Evolutionary conservation across 2,888 invertebrate species (phyloP), one percentile per base, ranked within the genome.

Genomic region (Drosophila helvetica): DNA sequence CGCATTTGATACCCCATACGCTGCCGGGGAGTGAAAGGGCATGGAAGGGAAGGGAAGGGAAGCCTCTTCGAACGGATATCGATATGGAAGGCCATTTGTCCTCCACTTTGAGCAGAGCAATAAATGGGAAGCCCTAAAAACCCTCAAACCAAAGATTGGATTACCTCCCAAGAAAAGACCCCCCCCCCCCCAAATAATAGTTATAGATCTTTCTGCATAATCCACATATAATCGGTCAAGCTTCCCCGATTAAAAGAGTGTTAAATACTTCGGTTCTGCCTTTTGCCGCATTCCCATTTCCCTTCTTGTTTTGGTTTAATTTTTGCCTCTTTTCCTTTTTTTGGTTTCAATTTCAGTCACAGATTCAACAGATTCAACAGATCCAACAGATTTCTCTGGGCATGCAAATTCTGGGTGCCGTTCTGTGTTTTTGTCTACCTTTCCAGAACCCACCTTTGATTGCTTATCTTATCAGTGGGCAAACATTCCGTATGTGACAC

Each of bases 381-480:
- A 22, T 22, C 5, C 22, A 22, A 22, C 38, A 43, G 47, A 70
- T 59, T 59, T 64, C 52, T 63, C 72, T 56, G 45, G 56, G 57
- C 74, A 77, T 77, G 80, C 80, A 77, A 73, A 86, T 74, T 69
- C 47, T 5, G 22, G 22, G 4, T 22, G 22, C 22, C 19, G 30
- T 63, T 58, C 38, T 12, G 25, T 61, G 46, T 19, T 18, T 54
- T 62, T 52, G 18, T 63, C 33, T 25, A 54, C 52, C 48, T 46
- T 9, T 45, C 52, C 48, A 22, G 61, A 74, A 76, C 62, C 67
- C 80, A 83, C 86, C 82, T 65, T 73, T 81, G 74, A 52, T 18
- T 54, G 59, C 82, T 82, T 83, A 79, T 79, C 79, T 79, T 79
- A 79, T 83, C 79, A 45, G 17, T 15, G 19, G 18, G 9, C 66